Percentiles rank a stretch among this genome's conserved stretches.
These are phyloP conservation scores for Sebastes fasciatus DNA, from an alignment of 2,113 vertebrate species.

Conservation along the genomic window DNA sequence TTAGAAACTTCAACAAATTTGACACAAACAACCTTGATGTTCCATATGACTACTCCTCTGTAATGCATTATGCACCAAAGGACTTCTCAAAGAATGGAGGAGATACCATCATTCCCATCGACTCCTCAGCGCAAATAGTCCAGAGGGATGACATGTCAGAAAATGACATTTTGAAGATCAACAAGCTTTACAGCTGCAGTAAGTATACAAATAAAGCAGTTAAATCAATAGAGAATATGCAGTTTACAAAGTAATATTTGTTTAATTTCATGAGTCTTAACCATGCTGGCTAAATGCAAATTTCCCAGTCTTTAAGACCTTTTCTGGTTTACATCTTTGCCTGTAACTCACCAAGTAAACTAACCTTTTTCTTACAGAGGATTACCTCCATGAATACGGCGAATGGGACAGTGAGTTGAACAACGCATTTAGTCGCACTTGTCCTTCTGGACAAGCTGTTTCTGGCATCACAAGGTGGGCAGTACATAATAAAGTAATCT, in stretches of 20 bases:
- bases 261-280: background rate
- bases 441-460: slow-evolving; percentile 5
- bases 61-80: no score
- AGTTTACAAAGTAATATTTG: background rate
- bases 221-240: background rate
- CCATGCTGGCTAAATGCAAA: background rate
- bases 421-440: background rate
- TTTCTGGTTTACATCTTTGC: background rate
- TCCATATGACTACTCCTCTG: no score
- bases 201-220: background rate
- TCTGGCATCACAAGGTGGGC: slow-evolving; percentile 13
- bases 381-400: background rate
- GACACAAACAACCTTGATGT: no score
- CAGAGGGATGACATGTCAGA: slow-evolving; percentile 33
- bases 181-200: slow-evolving; percentile 32
- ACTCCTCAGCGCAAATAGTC: background rate
- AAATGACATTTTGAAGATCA: slow-evolving; percentile 31
- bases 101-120: slow-evolving; percentile 17
- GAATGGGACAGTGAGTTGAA: background rate
- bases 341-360: background rate
- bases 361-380: background rate
- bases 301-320: background rate
- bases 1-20: no score
- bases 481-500: background rate
- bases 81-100: no score